Percentiles rank a stretch among this genome's conserved stretches.
Conservation (phyloP, 2,797 vertebrate genomes). For the Acanthurus lineatus region DNA sequence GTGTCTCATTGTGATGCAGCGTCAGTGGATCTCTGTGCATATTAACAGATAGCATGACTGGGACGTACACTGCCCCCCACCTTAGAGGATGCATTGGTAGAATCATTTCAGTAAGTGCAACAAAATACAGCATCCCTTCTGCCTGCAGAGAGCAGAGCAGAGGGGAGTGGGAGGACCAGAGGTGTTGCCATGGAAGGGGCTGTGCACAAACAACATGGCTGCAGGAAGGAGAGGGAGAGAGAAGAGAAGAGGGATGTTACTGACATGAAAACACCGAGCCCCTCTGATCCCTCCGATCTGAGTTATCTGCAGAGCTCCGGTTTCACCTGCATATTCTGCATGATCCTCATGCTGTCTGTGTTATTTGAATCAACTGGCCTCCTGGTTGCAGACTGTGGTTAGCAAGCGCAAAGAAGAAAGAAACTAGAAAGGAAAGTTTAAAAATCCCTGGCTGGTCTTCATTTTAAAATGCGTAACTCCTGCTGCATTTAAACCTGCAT, state of each 20-base stretch:
- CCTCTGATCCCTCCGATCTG: constrained; percentile 41
- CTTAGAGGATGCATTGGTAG: constrained; percentile 16
- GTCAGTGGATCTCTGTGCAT: constrained; percentile 13
- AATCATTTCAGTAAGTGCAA: constrained; percentile 26
- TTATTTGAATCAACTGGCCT: constrained; percentile 28
- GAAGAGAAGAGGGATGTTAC: constrained; percentile 1
- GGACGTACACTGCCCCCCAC: constrained; percentile 25
- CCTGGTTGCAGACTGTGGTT: background rate
- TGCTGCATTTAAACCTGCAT: too few species aligned
- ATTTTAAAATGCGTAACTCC: too few species aligned
- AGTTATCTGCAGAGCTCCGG: constrained; percentile 36
- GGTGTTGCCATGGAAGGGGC: constrained; percentile 40
- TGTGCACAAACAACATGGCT: constrained; percentile 43
- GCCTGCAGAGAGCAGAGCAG: constrained; percentile 2
- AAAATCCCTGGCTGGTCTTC: too few species aligned
- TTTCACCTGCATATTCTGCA: constrained; percentile 39
- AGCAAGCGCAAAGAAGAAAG: constrained; percentile 9
- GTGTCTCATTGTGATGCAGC: constrained; percentile 11
- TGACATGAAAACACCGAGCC: constrained; percentile 43
- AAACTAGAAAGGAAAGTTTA: constrained; percentile 17
- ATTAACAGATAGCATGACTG: constrained; percentile 37
- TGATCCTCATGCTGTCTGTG: constrained; percentile 7
- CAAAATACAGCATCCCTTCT: constrained; percentile 38
- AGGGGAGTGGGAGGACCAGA: constrained; percentile 30
- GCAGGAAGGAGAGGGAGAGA: background rate